phyloP scores from a whole-genome alignment of 2,888 invertebrate genomes.

The Tigriopus californicus region DNA sequence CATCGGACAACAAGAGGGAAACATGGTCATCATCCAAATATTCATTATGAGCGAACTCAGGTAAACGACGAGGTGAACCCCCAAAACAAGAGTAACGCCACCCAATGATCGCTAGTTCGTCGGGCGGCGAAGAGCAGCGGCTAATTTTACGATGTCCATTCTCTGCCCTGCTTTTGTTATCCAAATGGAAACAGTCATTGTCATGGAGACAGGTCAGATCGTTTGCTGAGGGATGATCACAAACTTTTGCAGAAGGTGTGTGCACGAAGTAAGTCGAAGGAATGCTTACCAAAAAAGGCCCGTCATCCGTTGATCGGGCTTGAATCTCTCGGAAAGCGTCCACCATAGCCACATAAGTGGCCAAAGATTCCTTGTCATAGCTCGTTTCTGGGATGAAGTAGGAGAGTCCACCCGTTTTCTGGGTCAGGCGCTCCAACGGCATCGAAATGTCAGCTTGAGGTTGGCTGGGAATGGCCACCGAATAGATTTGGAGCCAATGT shows the following conservation, averaged over 20 bases:
- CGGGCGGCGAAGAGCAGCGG: too few species aligned
- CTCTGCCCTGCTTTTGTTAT: too few species aligned
- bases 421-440: not conserved
- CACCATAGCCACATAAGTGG: conserved; percentile 4
- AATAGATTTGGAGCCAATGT: conserved; percentile 8
- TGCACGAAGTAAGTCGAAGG: too few species aligned
- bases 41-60: too few species aligned
- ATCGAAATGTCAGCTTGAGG: conserved; percentile 1
- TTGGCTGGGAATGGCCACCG: not conserved
- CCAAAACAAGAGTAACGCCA: too few species aligned
- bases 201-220: too few species aligned
- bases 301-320: conserved; percentile 4
- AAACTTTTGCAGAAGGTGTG: too few species aligned
- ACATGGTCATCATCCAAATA: not conserved
- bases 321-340: conserved; percentile 10
- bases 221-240: too few species aligned
- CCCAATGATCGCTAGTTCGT: too few species aligned
- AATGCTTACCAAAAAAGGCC: conserved; percentile 2
- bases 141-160: too few species aligned
- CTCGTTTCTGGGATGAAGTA: not conserved
- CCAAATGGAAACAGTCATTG: too few species aligned
- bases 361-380: not conserved
- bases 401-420: not conserved
- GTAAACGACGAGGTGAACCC: too few species aligned
- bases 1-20: not conserved